Evolutionary conservation across 2,888 invertebrate species (phyloP).

Genomic region (Cerceris ruficornis): DNA sequence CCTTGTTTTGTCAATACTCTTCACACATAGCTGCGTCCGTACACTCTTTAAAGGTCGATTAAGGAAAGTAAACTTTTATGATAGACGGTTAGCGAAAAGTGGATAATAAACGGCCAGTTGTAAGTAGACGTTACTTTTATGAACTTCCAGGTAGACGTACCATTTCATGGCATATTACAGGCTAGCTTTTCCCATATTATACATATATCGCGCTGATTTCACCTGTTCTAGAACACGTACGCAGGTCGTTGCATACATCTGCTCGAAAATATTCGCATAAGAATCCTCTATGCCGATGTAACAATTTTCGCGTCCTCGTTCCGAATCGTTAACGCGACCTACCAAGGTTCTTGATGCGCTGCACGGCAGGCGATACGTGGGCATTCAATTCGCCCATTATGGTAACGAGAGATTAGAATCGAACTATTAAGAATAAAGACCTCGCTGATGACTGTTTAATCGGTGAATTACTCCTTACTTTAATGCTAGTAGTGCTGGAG

Average conservation of each 20-base stretch:
- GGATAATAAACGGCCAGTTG: no score
- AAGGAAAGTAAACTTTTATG: no score
- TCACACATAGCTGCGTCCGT: no score
- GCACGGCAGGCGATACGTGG: conserved; percentile 42
- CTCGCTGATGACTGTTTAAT: conserved; percentile 6
- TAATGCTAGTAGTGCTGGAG: background rate
- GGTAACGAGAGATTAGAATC: conserved; percentile 1
- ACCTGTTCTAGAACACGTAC: background rate
- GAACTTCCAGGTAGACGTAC: no score
- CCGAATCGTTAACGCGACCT: conserved; percentile 28
- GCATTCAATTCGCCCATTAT: conserved; percentile 22
- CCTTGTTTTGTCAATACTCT: no score
- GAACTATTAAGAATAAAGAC: conserved; percentile 10
- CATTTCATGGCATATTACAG: no score
- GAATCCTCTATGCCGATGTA: background rate
- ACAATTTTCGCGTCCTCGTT: conserved; percentile 45
- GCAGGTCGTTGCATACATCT: background rate
- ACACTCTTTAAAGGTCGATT: no score
- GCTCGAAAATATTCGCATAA: background rate
- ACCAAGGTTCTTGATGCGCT: conserved; percentile 3
- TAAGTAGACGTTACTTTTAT: no score
- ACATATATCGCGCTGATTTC: background rate
- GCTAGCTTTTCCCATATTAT: background rate
- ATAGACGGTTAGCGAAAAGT: no score
- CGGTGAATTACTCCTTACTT: background rate